Evolutionary conservation across 2,113 vertebrate genomes (phyloP).

Genomic region (Chascanopsetta lugubris): DNA sequence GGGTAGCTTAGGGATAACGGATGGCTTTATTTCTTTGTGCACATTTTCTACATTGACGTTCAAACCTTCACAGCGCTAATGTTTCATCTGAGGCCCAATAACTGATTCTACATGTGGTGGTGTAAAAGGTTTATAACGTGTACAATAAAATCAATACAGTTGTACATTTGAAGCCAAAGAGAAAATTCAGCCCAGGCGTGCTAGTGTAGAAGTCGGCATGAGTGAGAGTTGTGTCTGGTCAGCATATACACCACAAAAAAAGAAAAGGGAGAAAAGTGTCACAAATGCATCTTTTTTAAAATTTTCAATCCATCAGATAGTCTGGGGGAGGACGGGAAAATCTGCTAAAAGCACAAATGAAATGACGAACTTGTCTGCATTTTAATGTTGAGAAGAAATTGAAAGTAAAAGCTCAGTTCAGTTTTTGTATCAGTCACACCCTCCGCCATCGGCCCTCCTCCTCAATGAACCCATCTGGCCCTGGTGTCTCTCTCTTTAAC

Average conservation of each 20-base stretch:
- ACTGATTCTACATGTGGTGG: background rate
- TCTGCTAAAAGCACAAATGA: constrained; percentile 44
- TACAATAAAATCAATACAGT: constrained; percentile 15
- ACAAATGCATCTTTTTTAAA: no score
- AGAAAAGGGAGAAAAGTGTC: no score
- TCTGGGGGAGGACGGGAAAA: no score
- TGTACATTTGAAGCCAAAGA: constrained; percentile 49
- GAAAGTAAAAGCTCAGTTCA: background rate
- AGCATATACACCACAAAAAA: no score
- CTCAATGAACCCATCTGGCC: constrained; percentile 38
- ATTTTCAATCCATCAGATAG: no score
- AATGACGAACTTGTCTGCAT: background rate
- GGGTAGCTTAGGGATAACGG: constrained; percentile 12
- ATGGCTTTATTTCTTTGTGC: background rate
- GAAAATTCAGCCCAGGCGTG: background rate
- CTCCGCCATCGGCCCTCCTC: background rate
- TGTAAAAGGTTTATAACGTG: no score
- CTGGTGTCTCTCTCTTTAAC: constrained; percentile 55
- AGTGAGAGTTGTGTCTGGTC: no score
- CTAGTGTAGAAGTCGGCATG: background rate
- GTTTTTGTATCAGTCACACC: background rate
- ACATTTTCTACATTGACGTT: background rate
- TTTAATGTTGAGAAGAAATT: background rate
- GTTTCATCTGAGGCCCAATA: background rate
- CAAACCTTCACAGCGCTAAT: background rate